These are phyloP conservation scores for Lasius fuliginosus DNA, from an alignment of 2,888 invertebrate species.

Conservation along the genomic window DNA sequence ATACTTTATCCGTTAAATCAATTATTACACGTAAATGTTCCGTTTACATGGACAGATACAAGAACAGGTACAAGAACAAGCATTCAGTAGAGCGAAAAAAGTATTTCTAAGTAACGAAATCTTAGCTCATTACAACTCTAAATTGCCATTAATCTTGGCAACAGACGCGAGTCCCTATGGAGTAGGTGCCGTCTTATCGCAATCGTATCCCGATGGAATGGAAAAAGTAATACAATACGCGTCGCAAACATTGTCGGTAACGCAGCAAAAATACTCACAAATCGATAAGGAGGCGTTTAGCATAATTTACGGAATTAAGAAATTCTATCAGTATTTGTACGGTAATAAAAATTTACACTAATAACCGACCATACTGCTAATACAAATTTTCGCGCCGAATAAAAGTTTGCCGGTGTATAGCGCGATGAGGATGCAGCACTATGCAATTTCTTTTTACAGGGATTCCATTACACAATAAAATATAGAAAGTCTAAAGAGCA, in stretches of 20 bases:
- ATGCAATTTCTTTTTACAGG: slow-evolving; percentile 33
- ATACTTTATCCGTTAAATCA: not conserved
- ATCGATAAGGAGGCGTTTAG: not conserved
- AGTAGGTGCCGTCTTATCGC: not conserved
- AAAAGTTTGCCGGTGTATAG: slow-evolving; percentile 53
- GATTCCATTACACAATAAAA: not conserved
- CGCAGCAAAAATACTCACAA: not conserved
- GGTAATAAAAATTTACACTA: not conserved
- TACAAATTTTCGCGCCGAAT: not conserved
- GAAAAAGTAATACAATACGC: not conserved
- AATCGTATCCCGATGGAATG: not conserved
- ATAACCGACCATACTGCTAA: no score
- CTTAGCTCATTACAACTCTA: not conserved
- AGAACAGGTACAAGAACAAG: not conserved
- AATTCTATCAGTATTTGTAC: not conserved
- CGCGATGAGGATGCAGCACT: not conserved
- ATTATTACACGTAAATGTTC: not conserved
- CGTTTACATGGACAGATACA: not conserved
- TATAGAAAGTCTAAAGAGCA: not conserved
- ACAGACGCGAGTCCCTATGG: no score
- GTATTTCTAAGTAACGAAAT: not conserved
- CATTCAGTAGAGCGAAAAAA: not conserved
- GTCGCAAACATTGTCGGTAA: not conserved
- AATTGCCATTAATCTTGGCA: not conserved
- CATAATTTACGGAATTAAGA: slow-evolving; percentile 8